Base-by-base conservation (phyloP, 1,140 invertebrate species). In the Halyomorpha halys region DNA sequence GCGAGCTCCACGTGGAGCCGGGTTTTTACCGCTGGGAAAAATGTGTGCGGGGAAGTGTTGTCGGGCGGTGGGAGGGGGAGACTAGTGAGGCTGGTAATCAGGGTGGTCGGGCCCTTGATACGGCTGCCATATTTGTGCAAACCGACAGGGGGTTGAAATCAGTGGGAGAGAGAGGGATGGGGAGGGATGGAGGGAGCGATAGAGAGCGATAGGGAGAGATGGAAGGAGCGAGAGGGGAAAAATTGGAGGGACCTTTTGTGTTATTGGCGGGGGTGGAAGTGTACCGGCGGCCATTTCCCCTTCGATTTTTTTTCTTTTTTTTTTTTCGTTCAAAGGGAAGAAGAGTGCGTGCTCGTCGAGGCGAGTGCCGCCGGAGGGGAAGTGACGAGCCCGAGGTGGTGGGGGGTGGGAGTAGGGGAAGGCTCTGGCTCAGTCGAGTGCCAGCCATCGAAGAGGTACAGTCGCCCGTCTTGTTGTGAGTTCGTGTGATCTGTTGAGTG, bases 41-140 rank as follows among this genome's bases (percentile, higher is more conserved):
- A 64, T 65, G 62, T 54, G 59, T 49, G 53, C 30, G 49, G 49
- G 44, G 59, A 68, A 65, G 65, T 66, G 67, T 68, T 66, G 63
- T 62, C 18, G 63, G 27, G 44, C 30, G 45, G 49, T 61, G 45
- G 44, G 45, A 21, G 23, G 66, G 65, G 21, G 64, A 47, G 64
- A 63, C 64, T 67, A 70, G 68, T 69, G 69, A 70, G 69, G 69
- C 68, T 68, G 67, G 68, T 70, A 70, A 70, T 70, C 69, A 69
- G 68, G 68, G 65, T 68, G 65, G 68, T 65, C 56, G 65, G 66
- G 64, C 63, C 53, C 63, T 63, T 62, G 64, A 66, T 67, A 65
- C 65, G 65, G 65, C 66, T 66, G 68, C 66, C 66, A 69, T 69
- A 68, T 69, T 69, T 69, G 68, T 69, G 66, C 64, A 69, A 68